Conservation (phyloP, 2,797 vertebrate genomes). For the Hydrocynus forskahlii region DNA sequence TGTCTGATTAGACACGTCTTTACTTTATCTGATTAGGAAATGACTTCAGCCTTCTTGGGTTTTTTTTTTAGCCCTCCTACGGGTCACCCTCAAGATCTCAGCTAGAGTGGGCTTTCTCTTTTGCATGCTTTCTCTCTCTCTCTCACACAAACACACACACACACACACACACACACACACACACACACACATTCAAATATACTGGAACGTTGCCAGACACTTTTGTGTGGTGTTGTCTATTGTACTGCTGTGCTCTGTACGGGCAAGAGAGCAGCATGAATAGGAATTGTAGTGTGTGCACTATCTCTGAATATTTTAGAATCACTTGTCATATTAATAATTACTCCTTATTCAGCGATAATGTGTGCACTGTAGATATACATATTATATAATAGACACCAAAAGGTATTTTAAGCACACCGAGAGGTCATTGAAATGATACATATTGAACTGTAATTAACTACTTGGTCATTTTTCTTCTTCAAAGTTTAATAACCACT, state of each 20-base stretch:
- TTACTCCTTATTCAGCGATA: no score
- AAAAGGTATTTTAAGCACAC: no score
- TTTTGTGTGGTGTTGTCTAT: not conserved
- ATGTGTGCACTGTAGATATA: no score
- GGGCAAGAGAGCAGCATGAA: not conserved
- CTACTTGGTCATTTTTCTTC: no score
- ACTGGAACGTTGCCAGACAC: not conserved
- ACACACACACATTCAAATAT: not conserved
- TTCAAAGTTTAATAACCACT: no score
- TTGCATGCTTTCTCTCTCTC: no score
- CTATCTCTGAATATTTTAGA: no score
- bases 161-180: constrained; percentile 1
- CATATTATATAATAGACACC: no score
- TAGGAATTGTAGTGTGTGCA: not conserved
- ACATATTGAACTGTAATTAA: no score
- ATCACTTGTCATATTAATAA: no score
- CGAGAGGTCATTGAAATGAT: no score
- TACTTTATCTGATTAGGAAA: constrained; percentile 57
- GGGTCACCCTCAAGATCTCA: constrained; percentile 44
- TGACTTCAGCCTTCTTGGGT: constrained; percentile 41
- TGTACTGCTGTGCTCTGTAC: not conserved
- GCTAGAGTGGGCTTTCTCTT: not conserved
- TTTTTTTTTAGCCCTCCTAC: constrained; percentile 45
- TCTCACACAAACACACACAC: no score
- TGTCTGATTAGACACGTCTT: constrained; percentile 54